Evolutionary conservation across 2,797 vertebrate genomes (phyloP), one percentile per base, ranked within the genome.

Genomic region (Vireo griseus): DNA sequence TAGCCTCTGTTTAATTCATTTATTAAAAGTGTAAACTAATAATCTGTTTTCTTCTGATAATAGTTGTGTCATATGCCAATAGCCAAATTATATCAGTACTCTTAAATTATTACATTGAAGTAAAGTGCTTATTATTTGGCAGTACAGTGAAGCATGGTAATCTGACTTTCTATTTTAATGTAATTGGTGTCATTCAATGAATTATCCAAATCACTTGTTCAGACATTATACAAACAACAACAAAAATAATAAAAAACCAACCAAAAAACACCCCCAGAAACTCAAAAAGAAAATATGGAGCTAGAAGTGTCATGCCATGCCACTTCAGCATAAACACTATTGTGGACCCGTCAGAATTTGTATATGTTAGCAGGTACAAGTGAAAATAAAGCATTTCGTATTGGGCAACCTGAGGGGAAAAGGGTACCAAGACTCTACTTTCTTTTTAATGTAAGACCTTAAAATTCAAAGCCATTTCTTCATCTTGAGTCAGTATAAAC

Each of bases 401-500:
- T 31, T 16, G 42, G 66, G 82, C 57, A 92, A 74, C 45, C 65
- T 1, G 3, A 28, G n/a, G 42, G 59, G 24, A 57, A 47, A 88
- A 86, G 76, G 29, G 29, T 83, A 62, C 59, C 81, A 57, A 81
- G 48, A 47, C 73, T 51, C 26, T 93, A 52, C 91, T 96, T 96
- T 89, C 68, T 94, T 94, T 96, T 92, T 94, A 92, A 91, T 96
- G 52, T 75, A 95, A 96, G 81, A n/a, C 90, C 94, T 97, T 97
- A 95, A 97, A 97, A 97, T 95, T 92, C 96, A 97, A 92, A 96
- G 58, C 78, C 57, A 88, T 94, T 97, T 95, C 93, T 96, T 91
- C 87, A 95, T 96, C 95, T 96, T 95, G 95, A 97, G 94, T 97
- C 97, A 96, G 96, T 98, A 95, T 92, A 97, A 98, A 97, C 97